Evolutionary conservation across 2,113 vertebrate species (phyloP), one percentile per base, ranked within the genome.

Genomic region (Neotoma lepida): DNA sequence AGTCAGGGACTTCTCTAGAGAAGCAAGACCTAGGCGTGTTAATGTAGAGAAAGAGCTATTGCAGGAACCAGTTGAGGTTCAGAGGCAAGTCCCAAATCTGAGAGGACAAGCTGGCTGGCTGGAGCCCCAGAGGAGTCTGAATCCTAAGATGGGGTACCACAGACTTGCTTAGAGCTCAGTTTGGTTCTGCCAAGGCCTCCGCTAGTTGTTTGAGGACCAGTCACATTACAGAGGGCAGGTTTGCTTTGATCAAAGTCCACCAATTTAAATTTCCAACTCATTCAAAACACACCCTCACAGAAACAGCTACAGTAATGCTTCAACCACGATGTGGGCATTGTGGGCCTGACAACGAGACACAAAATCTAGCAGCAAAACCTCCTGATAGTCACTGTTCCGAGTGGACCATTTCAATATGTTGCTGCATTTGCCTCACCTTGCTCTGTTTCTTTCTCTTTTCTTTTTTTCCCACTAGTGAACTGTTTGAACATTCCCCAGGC

Each of bases 211-310:
- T 4, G 70, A 93, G 39, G 66, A 28, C 51, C 26, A 74, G n/a
- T 46, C 41, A 82, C 41, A 84, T 66, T 7, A 61, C 41, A n/a
- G 26, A 73, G 51, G 9, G 35, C 24, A 86, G 35, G 51, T 71
- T 6, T 68, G 20, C 64, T 88, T 51, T 66, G 73, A 12, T 88
- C 35, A 73, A 66, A 92, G 39, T 54, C 39, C 66, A 63, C n/a
- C 13, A 6, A 64, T 66, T 90, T 85, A 39, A 92, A 91, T 86
- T 70, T 61, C 88, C 49, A 92, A 86, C 89, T 94, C 33, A 82
- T 33, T 33, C 6, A 9, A 76, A 90, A 94, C 44, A 54, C 1
- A 44, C 17, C 81, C 39, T 90, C 77, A 88, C 24, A 93, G 76
- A 88, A 71, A 90, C 24, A 46, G 68, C 74, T 30, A 49, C 61